These are phyloP conservation scores for Patella depressa DNA, from an alignment of 2,888 invertebrate genomes.

Conservation along the genomic window DNA sequence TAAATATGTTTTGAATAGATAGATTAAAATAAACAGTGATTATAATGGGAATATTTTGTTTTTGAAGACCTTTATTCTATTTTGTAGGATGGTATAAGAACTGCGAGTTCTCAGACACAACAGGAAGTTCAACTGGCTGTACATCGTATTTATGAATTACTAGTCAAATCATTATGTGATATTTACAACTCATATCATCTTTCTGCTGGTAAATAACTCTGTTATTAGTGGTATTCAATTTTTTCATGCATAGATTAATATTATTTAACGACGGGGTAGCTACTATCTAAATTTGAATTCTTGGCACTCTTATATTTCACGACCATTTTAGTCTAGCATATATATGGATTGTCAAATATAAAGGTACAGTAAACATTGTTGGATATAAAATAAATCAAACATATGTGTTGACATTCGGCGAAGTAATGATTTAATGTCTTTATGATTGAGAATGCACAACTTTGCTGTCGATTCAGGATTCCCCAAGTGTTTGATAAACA, in stretches of 20 bases:
- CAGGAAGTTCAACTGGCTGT: conserved; percentile 74
- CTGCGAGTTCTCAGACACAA: conserved; percentile 74
- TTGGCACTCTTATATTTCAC: neutral
- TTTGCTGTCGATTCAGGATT: no score
- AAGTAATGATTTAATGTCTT: no score
- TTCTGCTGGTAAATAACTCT: conserved; percentile 34
- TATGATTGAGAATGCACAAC: no score
- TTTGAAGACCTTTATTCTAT: neutral
- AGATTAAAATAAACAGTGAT: no score
- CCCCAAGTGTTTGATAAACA: neutral
- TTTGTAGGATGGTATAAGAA: conserved; percentile 74
- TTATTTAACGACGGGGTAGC: neutral
- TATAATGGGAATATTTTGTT: no score
- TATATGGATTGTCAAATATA: neutral
- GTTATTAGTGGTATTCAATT: neutral
- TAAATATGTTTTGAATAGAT: no score
- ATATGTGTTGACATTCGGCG: no score
- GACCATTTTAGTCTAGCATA: neutral
- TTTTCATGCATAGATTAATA: neutral
- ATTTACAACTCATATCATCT: conserved; percentile 42
- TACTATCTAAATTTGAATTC: neutral
- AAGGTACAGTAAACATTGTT: neutral
- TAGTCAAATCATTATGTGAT: conserved; percentile 73
- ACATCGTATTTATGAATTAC: conserved; percentile 74
- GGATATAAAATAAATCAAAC: neutral